Evolutionary conservation across 2,113 vertebrate species (phyloP).

Genomic region (Tragelaphus strepsiceros): DNA sequence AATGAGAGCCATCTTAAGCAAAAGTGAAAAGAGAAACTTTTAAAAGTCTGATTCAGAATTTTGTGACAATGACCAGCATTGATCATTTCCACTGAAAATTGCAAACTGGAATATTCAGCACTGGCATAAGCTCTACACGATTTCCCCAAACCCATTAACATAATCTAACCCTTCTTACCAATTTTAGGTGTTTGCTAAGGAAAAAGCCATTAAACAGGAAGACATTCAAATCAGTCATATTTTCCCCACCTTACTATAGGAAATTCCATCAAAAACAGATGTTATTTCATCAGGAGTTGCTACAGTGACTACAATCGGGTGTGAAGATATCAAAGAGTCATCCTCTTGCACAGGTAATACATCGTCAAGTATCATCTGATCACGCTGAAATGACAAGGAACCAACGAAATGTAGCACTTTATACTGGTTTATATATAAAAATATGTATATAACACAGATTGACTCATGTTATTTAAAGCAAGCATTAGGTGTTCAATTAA

Average conservation of each 20-base stretch:
- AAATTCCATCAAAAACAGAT: constrained; percentile 97
- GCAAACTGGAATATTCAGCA: background rate
- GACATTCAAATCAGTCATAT: background rate
- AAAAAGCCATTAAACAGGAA: background rate
- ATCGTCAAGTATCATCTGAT: constrained; percentile 91
- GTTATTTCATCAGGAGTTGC: constrained; percentile 94
- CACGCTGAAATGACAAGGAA: constrained; percentile 80
- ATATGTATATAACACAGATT: background rate
- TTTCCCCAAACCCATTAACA: background rate
- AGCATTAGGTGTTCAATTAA: background rate
- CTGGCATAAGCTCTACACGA: background rate
- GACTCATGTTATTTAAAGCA: background rate
- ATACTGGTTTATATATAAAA: background rate
- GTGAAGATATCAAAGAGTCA: constrained; percentile 93
- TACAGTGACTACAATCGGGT: constrained; percentile 90
- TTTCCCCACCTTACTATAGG: constrained; percentile 92
- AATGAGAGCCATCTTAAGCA: background rate
- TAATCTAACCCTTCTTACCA: background rate
- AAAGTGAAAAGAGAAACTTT: background rate
- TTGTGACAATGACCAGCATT: background rate
- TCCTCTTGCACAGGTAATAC: constrained; percentile 92
- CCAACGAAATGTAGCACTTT: background rate
- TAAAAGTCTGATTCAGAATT: background rate
- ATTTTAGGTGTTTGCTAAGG: background rate
- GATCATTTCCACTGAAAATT: background rate